These are phyloP conservation scores for Melanotaenia parkinsoni DNA, from an alignment of 2,797 vertebrate species.

Conservation along the genomic window DNA sequence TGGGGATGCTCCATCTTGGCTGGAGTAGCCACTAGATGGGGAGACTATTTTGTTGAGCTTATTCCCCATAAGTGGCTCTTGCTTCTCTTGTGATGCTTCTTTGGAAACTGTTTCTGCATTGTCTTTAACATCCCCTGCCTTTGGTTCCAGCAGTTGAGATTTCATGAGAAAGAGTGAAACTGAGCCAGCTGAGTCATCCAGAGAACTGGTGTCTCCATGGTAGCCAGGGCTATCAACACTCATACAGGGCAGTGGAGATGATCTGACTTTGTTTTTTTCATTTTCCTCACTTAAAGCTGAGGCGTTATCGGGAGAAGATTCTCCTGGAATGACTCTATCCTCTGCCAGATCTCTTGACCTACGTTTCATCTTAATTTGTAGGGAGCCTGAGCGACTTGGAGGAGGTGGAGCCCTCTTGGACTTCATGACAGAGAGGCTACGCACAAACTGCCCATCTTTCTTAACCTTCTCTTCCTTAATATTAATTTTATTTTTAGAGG, in stretches of 20 bases:
- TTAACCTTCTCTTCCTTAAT: slow-evolving; percentile 47
- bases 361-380: slow-evolving; percentile 82
- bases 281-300: slow-evolving; percentile 47
- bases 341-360: slow-evolving; percentile 73
- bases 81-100: slow-evolving; percentile 40
- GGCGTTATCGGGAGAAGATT: slow-evolving; percentile 31
- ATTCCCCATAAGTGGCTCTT: slow-evolving; percentile 51
- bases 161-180: slow-evolving; percentile 45
- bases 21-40: slow-evolving; percentile 91
- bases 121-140: slow-evolving; percentile 24
- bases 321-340: slow-evolving; percentile 30
- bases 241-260: slow-evolving; percentile 24
- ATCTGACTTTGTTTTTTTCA: slow-evolving; percentile 46
- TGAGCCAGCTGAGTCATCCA: slow-evolving; percentile 70
- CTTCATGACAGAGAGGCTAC: slow-evolving; percentile 92
- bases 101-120: slow-evolving; percentile 6
- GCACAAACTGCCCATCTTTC: slow-evolving; percentile 77
- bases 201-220: slow-evolving; percentile 75
- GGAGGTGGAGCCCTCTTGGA: slow-evolving; percentile 87
- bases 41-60: slow-evolving; percentile 83
- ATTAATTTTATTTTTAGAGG: slow-evolving; percentile 56
- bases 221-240: slow-evolving; percentile 74
- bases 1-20: slow-evolving; percentile 86
- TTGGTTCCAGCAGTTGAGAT: slow-evolving; percentile 19
- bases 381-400: slow-evolving; percentile 89